These are phyloP conservation scores for Platynereis dumerilii DNA, from an alignment of 2,888 invertebrate species.

Conservation along the genomic window DNA sequence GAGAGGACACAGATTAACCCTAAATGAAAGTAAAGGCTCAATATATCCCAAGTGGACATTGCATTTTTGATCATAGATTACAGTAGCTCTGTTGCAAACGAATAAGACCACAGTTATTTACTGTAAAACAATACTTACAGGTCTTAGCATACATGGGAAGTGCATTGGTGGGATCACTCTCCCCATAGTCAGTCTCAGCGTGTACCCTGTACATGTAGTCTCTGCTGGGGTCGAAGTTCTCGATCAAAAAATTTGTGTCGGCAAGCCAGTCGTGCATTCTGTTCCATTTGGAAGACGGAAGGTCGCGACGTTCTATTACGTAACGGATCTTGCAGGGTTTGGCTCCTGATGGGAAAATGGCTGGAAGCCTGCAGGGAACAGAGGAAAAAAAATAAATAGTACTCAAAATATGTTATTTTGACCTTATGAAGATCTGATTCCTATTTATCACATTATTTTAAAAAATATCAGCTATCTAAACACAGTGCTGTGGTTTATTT, in stretches of 20 bases:
- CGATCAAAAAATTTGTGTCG: slow-evolving; percentile 47
- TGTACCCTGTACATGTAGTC: slow-evolving; percentile 95
- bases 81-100: no score
- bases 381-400: no score
- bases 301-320: slow-evolving; percentile 69
- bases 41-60: no score
- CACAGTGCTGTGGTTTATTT: no score
- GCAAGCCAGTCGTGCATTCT: slow-evolving; percentile 68
- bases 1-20: no score
- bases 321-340: slow-evolving; percentile 29
- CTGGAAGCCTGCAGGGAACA: slow-evolving; percentile 30
- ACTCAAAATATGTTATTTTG: no score
- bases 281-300: slow-evolving; percentile 92
- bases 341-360: slow-evolving; percentile 28
- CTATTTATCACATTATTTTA: no score
- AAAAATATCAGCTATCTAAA: no score
- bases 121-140: slow-evolving; percentile 14
- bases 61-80: no score
- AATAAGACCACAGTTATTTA: no score
- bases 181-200: slow-evolving; percentile 95
- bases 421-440: no score
- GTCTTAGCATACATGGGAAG: slow-evolving; percentile 66
- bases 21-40: no score
- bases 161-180: slow-evolving; percentile 94
- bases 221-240: slow-evolving; percentile 79